phyloP scores from a whole-genome alignment of 2,888 invertebrate species.

The Acleris sparsana region DNA sequence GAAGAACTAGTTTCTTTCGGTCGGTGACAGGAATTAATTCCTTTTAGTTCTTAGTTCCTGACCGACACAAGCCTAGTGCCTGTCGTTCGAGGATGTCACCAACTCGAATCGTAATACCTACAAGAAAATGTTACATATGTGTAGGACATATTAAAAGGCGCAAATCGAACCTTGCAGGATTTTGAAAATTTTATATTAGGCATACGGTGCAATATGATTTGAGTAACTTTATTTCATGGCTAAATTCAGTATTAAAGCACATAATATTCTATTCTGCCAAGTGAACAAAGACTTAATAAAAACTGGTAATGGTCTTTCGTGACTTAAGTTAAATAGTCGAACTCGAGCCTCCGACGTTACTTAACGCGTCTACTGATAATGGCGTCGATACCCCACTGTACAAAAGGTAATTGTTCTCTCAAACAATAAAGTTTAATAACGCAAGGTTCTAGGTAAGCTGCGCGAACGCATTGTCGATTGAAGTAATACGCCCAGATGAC shows the following conservation, averaged over 20 bases:
- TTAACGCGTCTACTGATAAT: slow-evolving; percentile 75
- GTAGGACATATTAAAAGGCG: too few species aligned
- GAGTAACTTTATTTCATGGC: neutral
- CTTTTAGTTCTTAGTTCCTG: too few species aligned
- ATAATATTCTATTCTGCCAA: slow-evolving; percentile 38
- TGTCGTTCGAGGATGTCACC: too few species aligned
- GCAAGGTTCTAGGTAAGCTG: slow-evolving; percentile 76
- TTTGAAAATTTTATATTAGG: too few species aligned
- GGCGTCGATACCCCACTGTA: slow-evolving; percentile 69
- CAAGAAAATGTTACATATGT: too few species aligned
- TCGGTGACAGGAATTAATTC: too few species aligned
- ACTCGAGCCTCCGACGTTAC: slow-evolving; percentile 70
- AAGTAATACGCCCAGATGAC: slow-evolving; percentile 53
- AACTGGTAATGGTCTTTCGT: slow-evolving; percentile 52
- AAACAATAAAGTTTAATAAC: slow-evolving; percentile 79
- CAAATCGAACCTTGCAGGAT: too few species aligned
- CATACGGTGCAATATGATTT: too few species aligned
- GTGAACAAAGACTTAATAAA: slow-evolving; percentile 69
- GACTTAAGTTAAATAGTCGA: slow-evolving; percentile 63
- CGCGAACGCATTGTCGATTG: slow-evolving; percentile 55
- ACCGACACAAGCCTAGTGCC: too few species aligned
- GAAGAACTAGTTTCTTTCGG: too few species aligned
- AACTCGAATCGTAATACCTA: too few species aligned
- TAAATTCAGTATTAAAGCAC: slow-evolving; percentile 13
- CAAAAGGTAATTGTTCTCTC: slow-evolving; percentile 82